A percentile compares a stretch with the other conserved stretches of the same genome.
Conservation (phyloP, 2,113 vertebrate species). For the Opisthocomus hoazin region DNA sequence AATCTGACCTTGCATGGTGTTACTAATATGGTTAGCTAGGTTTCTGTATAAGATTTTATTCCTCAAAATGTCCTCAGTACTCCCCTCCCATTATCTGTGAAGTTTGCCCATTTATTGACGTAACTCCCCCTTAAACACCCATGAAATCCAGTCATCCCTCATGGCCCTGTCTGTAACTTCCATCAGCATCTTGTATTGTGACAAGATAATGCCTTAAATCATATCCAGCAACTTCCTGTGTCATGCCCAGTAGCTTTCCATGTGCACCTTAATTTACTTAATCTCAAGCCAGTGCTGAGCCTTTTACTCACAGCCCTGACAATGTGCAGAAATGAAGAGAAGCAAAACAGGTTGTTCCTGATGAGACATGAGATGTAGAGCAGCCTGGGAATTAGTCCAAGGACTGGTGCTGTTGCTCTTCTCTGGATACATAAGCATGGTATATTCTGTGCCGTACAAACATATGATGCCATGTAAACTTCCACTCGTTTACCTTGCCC, state of each 20-base stretch:
- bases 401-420: not conserved
- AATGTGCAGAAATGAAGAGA: not conserved
- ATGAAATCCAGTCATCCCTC: not conserved
- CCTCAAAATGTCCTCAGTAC: not conserved
- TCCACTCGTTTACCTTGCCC: not conserved
- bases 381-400: not conserved
- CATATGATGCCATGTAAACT: not conserved
- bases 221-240: not conserved
- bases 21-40: not conserved
- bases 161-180: not conserved
- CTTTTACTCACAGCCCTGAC: not conserved
- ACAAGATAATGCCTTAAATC: not conserved
- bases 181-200: not conserved
- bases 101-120: not conserved
- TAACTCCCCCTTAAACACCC: not conserved
- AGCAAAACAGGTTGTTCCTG: not conserved
- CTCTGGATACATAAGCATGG: not conserved
- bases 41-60: not conserved
- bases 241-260: not conserved
- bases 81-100: not conserved
- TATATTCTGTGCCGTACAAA: not conserved
- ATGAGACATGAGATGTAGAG: not conserved
- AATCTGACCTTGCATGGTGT: not conserved
- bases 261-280: not conserved
- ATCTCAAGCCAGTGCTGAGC: not conserved